phyloP scores from a whole-genome alignment of 1,140 invertebrate species.

The Lasioglossum albipes region DNA sequence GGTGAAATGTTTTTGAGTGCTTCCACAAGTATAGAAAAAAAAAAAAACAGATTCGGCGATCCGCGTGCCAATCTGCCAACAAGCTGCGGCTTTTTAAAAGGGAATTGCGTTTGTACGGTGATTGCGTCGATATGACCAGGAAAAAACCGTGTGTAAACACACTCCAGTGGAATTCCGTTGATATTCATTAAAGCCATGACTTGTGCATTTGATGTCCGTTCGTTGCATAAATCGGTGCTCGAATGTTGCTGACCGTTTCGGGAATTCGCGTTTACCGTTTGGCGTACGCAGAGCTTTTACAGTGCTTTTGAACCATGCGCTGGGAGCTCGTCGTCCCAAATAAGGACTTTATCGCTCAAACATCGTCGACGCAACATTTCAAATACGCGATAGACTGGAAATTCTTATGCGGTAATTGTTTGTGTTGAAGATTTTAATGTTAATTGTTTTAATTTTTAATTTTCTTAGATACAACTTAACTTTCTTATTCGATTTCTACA shows the following conservation, averaged over 20 bases:
- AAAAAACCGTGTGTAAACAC: not conserved
- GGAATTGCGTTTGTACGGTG: constrained; percentile 3
- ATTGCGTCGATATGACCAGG: not conserved
- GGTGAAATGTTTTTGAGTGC: not conserved
- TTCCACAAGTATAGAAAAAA: not conserved
- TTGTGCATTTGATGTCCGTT: not conserved
- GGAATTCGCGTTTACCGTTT: not conserved
- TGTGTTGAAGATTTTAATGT: too few species aligned
- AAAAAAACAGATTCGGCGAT: not conserved
- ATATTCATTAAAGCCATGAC: not conserved
- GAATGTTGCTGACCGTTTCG: too few species aligned
- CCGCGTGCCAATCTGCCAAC: not conserved
- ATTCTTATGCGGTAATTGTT: too few species aligned
- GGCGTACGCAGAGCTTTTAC: not conserved
- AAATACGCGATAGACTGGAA: too few species aligned
- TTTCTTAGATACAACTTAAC: too few species aligned
- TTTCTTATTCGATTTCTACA: too few species aligned
- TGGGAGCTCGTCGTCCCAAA: too few species aligned
- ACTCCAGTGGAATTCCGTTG: not conserved
- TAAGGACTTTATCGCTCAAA: too few species aligned
- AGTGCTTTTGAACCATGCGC: not conserved
- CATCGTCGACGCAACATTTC: too few species aligned
- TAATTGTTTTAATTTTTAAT: too few species aligned
- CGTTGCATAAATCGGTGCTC: not conserved
- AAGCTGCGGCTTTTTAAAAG: not conserved